Base-by-base conservation (phyloP, 2,113 vertebrate species). In the Castor canadensis region DNA sequence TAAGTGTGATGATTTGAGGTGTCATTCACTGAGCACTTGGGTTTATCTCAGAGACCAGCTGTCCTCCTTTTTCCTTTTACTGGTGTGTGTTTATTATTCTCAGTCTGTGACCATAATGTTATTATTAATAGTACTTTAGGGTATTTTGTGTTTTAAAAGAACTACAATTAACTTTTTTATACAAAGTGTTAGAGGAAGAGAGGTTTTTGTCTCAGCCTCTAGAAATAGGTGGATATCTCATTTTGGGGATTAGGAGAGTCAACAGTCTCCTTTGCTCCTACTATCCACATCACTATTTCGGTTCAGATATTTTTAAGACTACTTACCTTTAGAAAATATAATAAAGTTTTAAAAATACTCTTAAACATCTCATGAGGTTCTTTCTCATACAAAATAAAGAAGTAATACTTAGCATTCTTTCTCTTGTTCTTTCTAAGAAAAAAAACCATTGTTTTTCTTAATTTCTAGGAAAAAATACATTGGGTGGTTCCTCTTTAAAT, bases 371-470 rank as follows among this genome's bases (percentile, higher is more conserved):
- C 38, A 76, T 95, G 71, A 60, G 43, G 62, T 77, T 38, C 13
- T 84, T 91, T 87, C 3, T 12, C 7, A 47, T 84, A 64, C 20
- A 93, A 94, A 49, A 45, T 28, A 58, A 89, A 96, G 58, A 85
- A 32, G 45, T 76, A 43, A 60, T 19, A 75, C 24, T 85, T 54
- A 93, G 15, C 12, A 6, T 0, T 71, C 24, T n/a, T 81, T 76
- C 3, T 71, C 17, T 35, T 83, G 52, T 2, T 2, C n/a, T 26
- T n/a, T n/a, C n/a, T n/a, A n/a, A n/a, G n/a, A n/a, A n/a, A n/a
- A n/a, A n/a, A n/a, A n/a, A n/a, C n/a, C n/a, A n/a, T n/a, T n/a
- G n/a, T n/a, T n/a, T n/a, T n/a, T 69, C 76, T 75, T 20, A 28
- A 28, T 60, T 95, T 89, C 43, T 92, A 81, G 71, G 49, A 62